Conservation (phyloP, 2,888 invertebrate species). For the Lepidochrysops patricia region DNA sequence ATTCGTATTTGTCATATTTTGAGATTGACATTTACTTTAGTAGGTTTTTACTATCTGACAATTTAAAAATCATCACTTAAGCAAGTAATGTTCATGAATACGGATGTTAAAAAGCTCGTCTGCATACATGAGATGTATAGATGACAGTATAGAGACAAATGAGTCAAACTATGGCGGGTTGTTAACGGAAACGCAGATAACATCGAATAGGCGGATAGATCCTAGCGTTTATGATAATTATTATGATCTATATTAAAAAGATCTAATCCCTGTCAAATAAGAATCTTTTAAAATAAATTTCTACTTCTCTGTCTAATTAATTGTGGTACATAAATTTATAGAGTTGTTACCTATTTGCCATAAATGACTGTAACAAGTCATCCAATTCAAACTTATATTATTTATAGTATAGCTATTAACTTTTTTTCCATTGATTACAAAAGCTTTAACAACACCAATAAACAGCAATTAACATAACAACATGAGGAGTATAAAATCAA, state of each 20-base stretch:
- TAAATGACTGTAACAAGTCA: neutral
- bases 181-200: neutral
- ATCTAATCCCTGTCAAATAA: neutral
- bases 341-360: neutral
- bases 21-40: too few relatives aligned
- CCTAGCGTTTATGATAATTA: neutral
- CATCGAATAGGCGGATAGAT: slow-evolving; percentile 3
- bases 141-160: neutral
- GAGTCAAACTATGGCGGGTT: slow-evolving; percentile 4
- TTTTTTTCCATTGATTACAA: too few relatives aligned
- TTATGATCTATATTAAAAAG: neutral
- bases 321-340: neutral
- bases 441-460: too few relatives aligned
- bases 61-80: too few relatives aligned
- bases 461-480: neutral
- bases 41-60: too few relatives aligned
- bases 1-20: too few relatives aligned
- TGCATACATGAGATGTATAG: slow-evolving; percentile 8
- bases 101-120: neutral
- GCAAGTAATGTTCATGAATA: too few relatives aligned
- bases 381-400: too few relatives aligned
- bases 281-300: neutral
- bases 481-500: neutral
- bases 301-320: neutral
- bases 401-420: too few relatives aligned